phyloP scores from a whole-genome alignment of 2,797 vertebrate genomes.

The Enteromius afrohamiltoni region DNA sequence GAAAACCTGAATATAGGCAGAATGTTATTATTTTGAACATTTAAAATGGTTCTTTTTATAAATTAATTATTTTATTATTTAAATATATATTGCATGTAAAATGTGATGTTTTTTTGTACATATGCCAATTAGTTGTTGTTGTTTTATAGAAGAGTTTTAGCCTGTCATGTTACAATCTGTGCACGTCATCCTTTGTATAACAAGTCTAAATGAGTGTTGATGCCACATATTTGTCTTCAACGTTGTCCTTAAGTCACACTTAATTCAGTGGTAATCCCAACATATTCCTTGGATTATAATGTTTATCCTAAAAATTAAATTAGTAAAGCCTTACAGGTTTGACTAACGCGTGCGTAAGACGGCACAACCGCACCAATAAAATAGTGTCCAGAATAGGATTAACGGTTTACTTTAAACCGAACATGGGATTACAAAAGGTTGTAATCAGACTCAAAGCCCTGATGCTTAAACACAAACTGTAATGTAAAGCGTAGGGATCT shows the following conservation, averaged over 20 bases:
- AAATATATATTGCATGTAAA: background rate
- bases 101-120: background rate
- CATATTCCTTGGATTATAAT: constrained; percentile 17
- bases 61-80: background rate
- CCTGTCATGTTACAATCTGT: background rate
- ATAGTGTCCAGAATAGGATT: constrained; percentile 72
- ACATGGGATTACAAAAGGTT: constrained; percentile 75
- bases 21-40: background rate
- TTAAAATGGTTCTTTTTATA: background rate
- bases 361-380: constrained; percentile 30
- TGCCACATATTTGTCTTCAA: background rate
- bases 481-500: constrained; percentile 21
- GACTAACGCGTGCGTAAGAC: background rate
- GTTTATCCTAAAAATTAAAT: constrained; percentile 32
- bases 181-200: constrained; percentile 13
- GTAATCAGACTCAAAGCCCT: constrained; percentile 70
- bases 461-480: constrained; percentile 65
- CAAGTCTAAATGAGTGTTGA: background rate
- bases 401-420: constrained; percentile 76
- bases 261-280: constrained; percentile 31
- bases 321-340: constrained; percentile 29
- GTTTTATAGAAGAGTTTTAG: background rate
- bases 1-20: background rate
- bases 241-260: background rate
- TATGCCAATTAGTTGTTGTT: background rate